These are phyloP conservation scores for Montifringilla adamsi DNA, from an alignment of 2,113 vertebrate genomes.

Conservation along the genomic window DNA sequence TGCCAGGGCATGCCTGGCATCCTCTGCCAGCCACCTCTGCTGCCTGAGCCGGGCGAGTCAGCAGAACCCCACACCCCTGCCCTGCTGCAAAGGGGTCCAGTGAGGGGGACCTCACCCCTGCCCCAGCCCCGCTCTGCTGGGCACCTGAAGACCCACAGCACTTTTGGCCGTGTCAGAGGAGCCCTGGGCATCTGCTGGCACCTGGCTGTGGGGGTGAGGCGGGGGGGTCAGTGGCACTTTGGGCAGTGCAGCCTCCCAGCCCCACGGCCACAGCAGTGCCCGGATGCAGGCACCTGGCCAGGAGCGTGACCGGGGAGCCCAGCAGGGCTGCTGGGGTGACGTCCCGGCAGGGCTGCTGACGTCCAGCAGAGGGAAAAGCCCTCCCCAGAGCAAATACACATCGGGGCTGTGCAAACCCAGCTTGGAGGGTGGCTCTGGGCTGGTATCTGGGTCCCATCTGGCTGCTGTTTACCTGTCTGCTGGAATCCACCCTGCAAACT, in stretches of 20 bases:
- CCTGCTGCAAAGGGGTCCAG: fast-evolving
- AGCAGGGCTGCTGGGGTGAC: background rate
- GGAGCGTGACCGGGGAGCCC: background rate
- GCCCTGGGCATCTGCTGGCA: background rate
- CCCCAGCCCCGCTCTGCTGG: fast-evolving
- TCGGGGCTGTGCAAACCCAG: background rate
- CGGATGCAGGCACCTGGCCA: constrained; percentile 1
- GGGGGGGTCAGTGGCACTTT: fast-evolving
- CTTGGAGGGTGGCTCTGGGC: background rate
- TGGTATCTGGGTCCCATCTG: constrained; percentile 51
- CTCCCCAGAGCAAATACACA: constrained; percentile 41
- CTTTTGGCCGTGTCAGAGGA: fast-evolving
- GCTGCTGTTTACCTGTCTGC: constrained; percentile 33
- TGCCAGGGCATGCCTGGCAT: background rate
- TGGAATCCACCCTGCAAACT: constrained; percentile 57
- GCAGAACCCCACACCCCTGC: background rate
- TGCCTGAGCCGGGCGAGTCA: fast-evolving
- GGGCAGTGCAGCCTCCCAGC: background rate
- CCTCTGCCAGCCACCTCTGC: background rate
- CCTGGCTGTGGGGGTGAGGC: background rate
- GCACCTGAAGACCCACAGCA: background rate
- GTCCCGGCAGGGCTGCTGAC: background rate
- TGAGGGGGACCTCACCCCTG: too few relatives aligned
- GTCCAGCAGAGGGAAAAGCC: background rate
- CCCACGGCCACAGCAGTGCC: fast-evolving